Conservation (phyloP, 2,113 vertebrate species). For the Gorilla gorilla region DNA sequence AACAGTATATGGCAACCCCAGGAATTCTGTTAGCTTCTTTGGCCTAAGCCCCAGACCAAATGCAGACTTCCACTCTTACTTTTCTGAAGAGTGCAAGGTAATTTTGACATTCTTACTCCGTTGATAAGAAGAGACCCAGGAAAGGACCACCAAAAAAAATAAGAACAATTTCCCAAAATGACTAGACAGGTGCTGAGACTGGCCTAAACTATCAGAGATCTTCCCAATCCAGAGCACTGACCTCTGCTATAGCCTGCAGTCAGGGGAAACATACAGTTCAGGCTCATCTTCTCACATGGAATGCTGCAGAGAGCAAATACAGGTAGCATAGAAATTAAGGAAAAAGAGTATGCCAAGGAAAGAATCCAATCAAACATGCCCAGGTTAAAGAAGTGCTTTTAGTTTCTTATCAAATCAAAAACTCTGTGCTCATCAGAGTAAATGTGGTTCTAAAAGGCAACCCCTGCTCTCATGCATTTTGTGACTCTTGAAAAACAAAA, state of each 20-base stretch:
- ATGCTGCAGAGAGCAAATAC: neutral
- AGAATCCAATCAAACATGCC: neutral
- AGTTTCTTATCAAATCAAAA: neutral
- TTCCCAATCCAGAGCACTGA: neutral
- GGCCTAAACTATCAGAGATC: too few relatives aligned
- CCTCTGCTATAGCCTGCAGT: neutral
- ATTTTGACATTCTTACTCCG: neutral
- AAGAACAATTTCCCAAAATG: neutral
- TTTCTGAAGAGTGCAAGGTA: neutral
- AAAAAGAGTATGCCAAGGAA: neutral
- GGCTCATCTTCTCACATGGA: neutral
- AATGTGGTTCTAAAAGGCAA: neutral
- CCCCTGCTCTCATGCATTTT: neutral
- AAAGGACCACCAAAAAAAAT: neutral
- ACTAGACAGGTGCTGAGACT: neutral
- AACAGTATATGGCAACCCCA: neutral
- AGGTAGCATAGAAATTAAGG: neutral
- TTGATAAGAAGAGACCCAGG: neutral
- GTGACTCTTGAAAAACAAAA: neutral
- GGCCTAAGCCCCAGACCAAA: neutral
- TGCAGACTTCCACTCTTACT: neutral
- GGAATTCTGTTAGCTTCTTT: neutral
- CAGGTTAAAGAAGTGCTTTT: neutral
- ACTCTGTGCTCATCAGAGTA: too few relatives aligned
- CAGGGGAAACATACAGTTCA: neutral